Evolutionary conservation across 2,797 vertebrate species (phyloP), one percentile per base, ranked within the genome.

Genomic region (Microcaecilia unicolor): DNA sequence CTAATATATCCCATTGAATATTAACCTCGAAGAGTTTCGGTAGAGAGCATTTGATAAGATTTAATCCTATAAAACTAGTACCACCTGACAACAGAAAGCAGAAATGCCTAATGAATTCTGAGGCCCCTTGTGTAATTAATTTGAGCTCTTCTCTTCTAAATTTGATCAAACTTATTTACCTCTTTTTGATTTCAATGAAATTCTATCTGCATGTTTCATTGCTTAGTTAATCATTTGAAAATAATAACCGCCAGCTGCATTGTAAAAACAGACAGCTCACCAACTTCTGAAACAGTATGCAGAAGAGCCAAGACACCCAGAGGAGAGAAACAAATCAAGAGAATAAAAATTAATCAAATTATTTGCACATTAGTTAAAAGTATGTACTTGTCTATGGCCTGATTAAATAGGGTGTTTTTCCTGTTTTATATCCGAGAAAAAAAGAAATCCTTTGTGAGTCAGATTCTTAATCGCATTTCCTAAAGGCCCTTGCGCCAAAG

Each of bases 71-170:
- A n/a, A n/a, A n/a, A n/a, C n/a, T n/a, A n/a, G n/a, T n/a, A n/a
- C n/a, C n/a, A n/a, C n/a, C n/a, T n/a, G n/a, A n/a, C 4, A 51
- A 55, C 33, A 39, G 48, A 46, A 47, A 69, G 26, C 43, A 6
- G 3, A 28, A 47, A 10, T 51, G 18, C 13, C 31, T 70, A 61
- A 69, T 48, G 55, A 54, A 58, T 47, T 51, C 54, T 65, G 57
- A 70, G 59, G 15, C 15, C 31, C 23, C 32, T 61, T 17, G 48
- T 35, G 31, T 50, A 65, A 67, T 67, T 61, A 70, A 42, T 43
- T 64, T 47, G 15, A 59, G 53, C 22, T 32, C 10, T 10, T 66
- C 15, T 33, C 22, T 62, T 55, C 29, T 57, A 18, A 48, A n/a
- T n/a, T n/a, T n/a, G n/a, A n/a, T n/a, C n/a, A 39, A 41, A 52